These are phyloP conservation scores for Hofmannophila pseudospretella DNA, from an alignment of 2,888 invertebrate species.

Conservation along the genomic window DNA sequence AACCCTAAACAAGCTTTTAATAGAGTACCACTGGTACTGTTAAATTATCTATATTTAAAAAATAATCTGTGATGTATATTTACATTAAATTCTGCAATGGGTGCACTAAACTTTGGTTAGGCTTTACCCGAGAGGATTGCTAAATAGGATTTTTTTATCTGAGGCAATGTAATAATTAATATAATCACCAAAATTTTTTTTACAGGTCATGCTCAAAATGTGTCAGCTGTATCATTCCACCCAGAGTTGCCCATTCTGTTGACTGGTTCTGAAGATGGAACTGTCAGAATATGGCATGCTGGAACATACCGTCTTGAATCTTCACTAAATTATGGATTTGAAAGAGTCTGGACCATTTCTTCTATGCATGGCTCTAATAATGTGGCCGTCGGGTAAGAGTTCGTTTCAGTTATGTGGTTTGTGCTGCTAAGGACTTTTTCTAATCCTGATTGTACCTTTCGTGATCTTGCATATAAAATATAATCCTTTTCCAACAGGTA, in stretches of 20 bases:
- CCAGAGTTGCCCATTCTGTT: conserved; percentile 98
- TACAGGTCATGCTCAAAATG: conserved; percentile 96
- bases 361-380: conserved; percentile 96
- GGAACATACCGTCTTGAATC: conserved; percentile 98
- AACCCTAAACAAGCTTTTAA: too few relatives aligned
- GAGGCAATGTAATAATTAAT: too few relatives aligned
- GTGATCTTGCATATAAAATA: too few relatives aligned
- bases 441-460: too few relatives aligned
- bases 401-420: conserved; percentile 7
- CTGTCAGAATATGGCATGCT: conserved; percentile 98
- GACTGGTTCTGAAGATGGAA: conserved; percentile 98
- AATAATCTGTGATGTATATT: too few relatives aligned
- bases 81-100: too few relatives aligned
- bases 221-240: conserved; percentile 97
- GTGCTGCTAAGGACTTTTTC: conserved; percentile 1
- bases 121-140: too few relatives aligned
- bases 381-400: conserved; percentile 92
- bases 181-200: conserved; percentile 1
- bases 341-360: conserved; percentile 98
- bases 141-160: too few relatives aligned
- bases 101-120: too few relatives aligned
- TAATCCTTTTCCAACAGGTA: conserved; percentile 77
- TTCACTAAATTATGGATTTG: conserved; percentile 98
- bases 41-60: too few relatives aligned
- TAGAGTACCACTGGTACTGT: too few relatives aligned